These are phyloP conservation scores for Ditylenchus weischeri DNA, from an alignment of 2,888 invertebrate genomes.

Conservation along the genomic window DNA sequence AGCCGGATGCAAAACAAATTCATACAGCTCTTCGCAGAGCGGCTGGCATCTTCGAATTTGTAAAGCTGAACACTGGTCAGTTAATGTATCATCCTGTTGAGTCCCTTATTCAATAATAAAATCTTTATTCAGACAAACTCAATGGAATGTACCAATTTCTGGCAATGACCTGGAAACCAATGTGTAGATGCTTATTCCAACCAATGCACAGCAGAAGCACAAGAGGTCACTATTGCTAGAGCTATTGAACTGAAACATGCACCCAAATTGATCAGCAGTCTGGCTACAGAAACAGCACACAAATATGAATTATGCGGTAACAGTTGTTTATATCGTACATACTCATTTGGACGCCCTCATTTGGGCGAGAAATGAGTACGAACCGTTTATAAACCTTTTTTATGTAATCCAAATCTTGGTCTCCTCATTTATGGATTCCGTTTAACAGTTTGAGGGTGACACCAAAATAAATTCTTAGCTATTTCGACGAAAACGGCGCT, in stretches of 20 bases:
- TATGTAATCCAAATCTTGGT: no score
- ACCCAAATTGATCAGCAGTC: constrained; percentile 65
- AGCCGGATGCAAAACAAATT: constrained; percentile 69
- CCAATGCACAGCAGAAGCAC: constrained; percentile 70
- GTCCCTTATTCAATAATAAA: not conserved
- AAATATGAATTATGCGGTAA: constrained; percentile 65
- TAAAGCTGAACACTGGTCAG: constrained; percentile 35
- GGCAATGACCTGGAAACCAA: constrained; percentile 66
- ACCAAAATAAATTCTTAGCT: no score
- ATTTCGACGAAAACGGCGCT: no score
- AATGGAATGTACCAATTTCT: constrained; percentile 50
- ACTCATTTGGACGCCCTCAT: no score
- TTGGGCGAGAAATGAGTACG: no score
- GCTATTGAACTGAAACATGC: constrained; percentile 69
- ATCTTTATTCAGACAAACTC: constrained; percentile 28
- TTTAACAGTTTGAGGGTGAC: no score
- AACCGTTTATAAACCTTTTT: no score
- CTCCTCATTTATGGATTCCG: no score
- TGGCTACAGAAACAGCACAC: constrained; percentile 68
- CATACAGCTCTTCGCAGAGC: constrained; percentile 67
- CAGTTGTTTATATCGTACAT: not conserved
- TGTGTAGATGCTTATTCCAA: constrained; percentile 67
- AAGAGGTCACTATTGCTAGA: constrained; percentile 69
- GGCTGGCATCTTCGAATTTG: constrained; percentile 66
- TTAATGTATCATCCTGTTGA: constrained; percentile 9